Evolutionary conservation across 2,888 invertebrate genomes (phyloP).

Genomic region (Matsumyia berberina): DNA sequence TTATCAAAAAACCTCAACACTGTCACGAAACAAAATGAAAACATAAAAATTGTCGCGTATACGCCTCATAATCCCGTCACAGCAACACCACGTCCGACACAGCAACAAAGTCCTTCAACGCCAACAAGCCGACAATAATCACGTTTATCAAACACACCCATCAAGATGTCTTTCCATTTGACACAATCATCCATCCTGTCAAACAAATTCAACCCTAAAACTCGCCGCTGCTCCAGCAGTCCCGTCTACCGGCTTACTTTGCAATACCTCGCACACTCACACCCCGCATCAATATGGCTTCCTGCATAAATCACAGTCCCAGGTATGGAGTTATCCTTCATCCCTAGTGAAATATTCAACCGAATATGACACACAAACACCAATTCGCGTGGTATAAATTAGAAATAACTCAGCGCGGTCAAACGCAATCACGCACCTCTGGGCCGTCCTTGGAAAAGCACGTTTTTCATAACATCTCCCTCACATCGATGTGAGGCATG

Average conservation of each 20-base stretch:
- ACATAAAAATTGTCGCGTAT: slow-evolving; percentile 12
- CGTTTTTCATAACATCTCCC: neutral
- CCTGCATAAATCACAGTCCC: slow-evolving; percentile 48
- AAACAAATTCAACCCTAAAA: slow-evolving; percentile 21
- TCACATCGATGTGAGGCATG: neutral
- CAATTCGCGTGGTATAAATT: slow-evolving; percentile 51
- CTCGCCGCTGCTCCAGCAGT: neutral
- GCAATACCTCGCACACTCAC: slow-evolving; percentile 26
- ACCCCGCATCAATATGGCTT: neutral
- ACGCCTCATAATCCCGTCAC: slow-evolving; percentile 15
- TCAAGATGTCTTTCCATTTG: slow-evolving; percentile 51
- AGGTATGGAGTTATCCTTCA: slow-evolving; percentile 20
- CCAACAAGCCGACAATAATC: slow-evolving; percentile 13
- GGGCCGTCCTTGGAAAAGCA: slow-evolving; percentile 13
- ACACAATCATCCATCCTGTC: slow-evolving; percentile 55
- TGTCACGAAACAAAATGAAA: slow-evolving; percentile 23
- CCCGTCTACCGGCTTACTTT: slow-evolving; percentile 20
- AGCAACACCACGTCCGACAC: neutral
- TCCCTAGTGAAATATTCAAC: slow-evolving; percentile 54
- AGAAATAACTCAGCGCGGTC: slow-evolving; percentile 62
- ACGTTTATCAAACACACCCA: slow-evolving; percentile 63
- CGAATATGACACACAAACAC: slow-evolving; percentile 26
- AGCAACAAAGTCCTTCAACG: slow-evolving; percentile 4
- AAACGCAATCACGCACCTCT: slow-evolving; percentile 57
- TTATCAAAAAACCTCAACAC: slow-evolving; percentile 12